These are phyloP conservation scores for Drosophila acutilabella DNA, from an alignment of 2,888 invertebrate genomes.

Conservation along the genomic window DNA sequence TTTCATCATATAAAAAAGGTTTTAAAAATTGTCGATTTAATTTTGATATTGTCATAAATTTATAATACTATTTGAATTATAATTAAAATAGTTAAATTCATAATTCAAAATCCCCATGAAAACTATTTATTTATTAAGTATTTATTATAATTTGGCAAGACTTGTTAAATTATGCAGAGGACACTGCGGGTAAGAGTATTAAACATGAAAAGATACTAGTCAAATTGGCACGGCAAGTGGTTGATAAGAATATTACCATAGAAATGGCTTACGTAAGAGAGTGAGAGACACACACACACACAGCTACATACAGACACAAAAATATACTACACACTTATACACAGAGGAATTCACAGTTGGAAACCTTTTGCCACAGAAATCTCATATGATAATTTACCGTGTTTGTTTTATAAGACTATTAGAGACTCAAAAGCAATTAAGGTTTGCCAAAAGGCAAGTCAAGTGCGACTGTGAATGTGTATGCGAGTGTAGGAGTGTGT, in stretches of 20 bases:
- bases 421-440: conserved; percentile 63
- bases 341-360: neutral
- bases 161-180: neutral
- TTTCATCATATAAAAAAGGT: too few relatives aligned
- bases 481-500: neutral
- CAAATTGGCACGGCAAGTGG: conserved; percentile 50
- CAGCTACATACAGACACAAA: neutral
- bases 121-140: neutral
- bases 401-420: conserved; percentile 68
- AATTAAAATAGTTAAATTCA: too few relatives aligned
- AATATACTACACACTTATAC: neutral
- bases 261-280: conserved; percentile 34
- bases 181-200: neutral
- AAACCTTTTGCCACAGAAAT: conserved; percentile 35
- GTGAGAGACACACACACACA: conserved; percentile 5
- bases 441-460: conserved; percentile 49
- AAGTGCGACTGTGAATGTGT: conserved; percentile 4
- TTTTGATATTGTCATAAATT: too few relatives aligned
- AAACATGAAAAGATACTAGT: conserved; percentile 14
- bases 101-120: too few relatives aligned
- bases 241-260: conserved; percentile 56
- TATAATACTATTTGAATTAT: too few relatives aligned
- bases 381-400: conserved; percentile 59
- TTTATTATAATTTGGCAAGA: neutral
- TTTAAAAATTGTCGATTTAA: too few relatives aligned